Base-by-base conservation (phyloP, 2,888 invertebrate species). In the Camptogramma bilineatum region DNA sequence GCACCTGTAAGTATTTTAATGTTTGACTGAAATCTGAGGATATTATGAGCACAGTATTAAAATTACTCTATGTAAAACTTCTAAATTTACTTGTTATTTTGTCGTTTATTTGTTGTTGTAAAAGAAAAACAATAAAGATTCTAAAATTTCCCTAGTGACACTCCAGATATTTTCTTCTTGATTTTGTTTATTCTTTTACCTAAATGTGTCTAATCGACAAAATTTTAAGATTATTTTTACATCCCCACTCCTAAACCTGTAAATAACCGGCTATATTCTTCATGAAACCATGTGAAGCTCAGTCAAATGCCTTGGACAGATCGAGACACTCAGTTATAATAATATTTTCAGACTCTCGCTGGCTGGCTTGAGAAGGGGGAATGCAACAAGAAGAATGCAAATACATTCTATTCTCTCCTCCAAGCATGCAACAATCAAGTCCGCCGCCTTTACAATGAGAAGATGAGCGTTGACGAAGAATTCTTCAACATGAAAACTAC, bases 311-410 rank as follows among this genome's bases (percentile, higher is more conserved):
- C n/a, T 58, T 46, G 1, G 18, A 19, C 16, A 24, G 17, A 58
- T 52, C 51, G 4, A 58, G 21, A 28, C 16, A 31, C 13, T 34
- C 10, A 44, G n/a, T n/a, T n/a, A 8, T n/a, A 46, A 21, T 0
- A 24, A 47, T 34, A 1, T 62, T 78, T 81, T 18, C 84, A 96
- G 94, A 96, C 97, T 7, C 95, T 99, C 3, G 95, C 96, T 1
- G 96, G 96, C 0, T 99, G 99, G 99, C 84, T 99, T 71, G 98
- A 98, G 81, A 95, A 98, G 4, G 98, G 98, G 0, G 98, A 98
- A 82, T 98, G 98, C 82, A 97, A 94, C 75, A 98, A 98, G 84
- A 95, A 96, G 60, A 98, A 98, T 83, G 95, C 97, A 0, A 97
- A 97, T 80, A 95, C 95, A 0, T 99, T 99, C 90, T 99, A 98